These are phyloP conservation scores for Sminthopsis crassicaudata DNA, from an alignment of 2,113 vertebrate genomes.

Conservation along the genomic window DNA sequence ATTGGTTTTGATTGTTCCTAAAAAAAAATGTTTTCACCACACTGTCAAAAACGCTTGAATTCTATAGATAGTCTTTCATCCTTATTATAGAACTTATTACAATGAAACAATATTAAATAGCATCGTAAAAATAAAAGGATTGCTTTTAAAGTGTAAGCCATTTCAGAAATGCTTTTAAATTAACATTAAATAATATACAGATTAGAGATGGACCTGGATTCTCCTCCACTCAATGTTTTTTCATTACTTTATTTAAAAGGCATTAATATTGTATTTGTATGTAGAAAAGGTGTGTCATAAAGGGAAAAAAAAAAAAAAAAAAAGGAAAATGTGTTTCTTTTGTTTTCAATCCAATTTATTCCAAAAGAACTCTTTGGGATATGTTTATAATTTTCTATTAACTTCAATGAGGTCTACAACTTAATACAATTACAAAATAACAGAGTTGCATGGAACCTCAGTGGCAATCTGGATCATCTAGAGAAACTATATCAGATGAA, in stretches of 20 bases:
- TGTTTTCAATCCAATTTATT: constrained; percentile 45
- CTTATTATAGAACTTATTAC: background rate
- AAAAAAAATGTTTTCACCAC: background rate
- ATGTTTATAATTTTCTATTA: background rate
- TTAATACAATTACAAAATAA: background rate
- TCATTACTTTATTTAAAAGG: background rate
- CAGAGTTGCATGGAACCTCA: background rate
- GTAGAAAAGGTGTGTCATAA: background rate
- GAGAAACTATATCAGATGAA: background rate
- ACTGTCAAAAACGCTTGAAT: constrained; percentile 1
- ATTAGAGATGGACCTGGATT: background rate
- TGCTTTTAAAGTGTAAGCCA: background rate
- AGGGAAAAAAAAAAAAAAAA: constrained; percentile 8
- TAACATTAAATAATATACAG: constrained; percentile 26
- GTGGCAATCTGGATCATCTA: background rate
- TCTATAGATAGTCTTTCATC: background rate
- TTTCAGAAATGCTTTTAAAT: constrained; percentile 3
- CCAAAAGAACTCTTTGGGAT: constrained; percentile 6
- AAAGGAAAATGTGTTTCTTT: constrained; percentile 12
- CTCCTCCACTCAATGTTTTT: background rate
- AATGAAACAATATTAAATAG: background rate
- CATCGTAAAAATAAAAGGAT: background rate
- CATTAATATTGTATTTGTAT: background rate
- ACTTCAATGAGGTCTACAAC: background rate
- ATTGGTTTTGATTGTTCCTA: background rate